phyloP scores from a whole-genome alignment of 2,113 vertebrate species.

The Paedocypris sp. region DNA sequence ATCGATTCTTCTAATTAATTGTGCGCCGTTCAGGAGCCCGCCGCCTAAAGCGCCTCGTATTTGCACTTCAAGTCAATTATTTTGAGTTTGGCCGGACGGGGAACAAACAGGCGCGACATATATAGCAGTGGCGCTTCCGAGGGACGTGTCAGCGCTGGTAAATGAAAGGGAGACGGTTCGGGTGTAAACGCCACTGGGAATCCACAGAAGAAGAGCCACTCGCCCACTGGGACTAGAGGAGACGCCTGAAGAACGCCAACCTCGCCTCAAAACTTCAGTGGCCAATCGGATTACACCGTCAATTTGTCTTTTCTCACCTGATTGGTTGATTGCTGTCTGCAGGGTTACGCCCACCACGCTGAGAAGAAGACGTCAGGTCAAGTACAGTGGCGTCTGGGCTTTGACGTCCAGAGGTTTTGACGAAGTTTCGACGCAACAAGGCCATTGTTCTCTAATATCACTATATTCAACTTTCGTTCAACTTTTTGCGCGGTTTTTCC shows the following conservation, averaged over 20 bases:
- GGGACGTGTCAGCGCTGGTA: slow-evolving; percentile 54
- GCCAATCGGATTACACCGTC: no score
- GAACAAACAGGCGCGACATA: slow-evolving; percentile 61
- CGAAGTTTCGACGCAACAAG: no score
- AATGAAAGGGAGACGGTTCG: slow-evolving; percentile 58
- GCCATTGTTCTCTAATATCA: no score
- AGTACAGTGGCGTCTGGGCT: no score
- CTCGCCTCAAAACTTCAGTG: no score
- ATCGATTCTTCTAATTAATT: slow-evolving; percentile 99
- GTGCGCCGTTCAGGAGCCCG: slow-evolving; percentile 76
- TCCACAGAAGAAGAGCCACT: slow-evolving; percentile 49
- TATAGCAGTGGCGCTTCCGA: slow-evolving; percentile 57
- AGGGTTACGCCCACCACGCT: no score
- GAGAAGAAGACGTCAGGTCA: no score
- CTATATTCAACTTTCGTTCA: no score
- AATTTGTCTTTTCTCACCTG: no score
- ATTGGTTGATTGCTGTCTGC: no score
- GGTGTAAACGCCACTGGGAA: slow-evolving; percentile 51
- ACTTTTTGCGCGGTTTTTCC: no score
- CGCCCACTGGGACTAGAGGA: slow-evolving; percentile 53
- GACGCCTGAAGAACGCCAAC: slow-evolving; percentile 48
- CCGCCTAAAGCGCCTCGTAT: slow-evolving; percentile 75
- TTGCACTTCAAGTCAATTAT: slow-evolving; percentile 78
- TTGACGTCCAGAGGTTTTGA: no score
- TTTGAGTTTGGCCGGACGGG: slow-evolving; percentile 59